Base-by-base conservation (phyloP, 2,797 vertebrate species). In the Protosalanx chinensis region DNA sequence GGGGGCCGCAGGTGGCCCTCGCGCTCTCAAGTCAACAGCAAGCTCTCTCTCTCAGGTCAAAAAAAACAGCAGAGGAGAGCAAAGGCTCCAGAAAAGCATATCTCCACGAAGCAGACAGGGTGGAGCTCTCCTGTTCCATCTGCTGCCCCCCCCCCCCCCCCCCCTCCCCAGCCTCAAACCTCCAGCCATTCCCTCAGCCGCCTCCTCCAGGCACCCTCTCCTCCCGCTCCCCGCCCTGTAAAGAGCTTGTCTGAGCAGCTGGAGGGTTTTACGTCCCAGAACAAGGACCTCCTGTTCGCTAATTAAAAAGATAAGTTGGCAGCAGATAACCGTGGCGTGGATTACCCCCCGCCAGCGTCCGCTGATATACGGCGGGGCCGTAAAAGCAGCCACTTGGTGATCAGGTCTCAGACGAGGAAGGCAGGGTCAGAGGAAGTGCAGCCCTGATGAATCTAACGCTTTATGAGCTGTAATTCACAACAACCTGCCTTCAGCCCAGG, bases 141-240 rank as follows among this genome's bases (percentile, higher is more conserved):
- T 81, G 76, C 23, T 27, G 77, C 79, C 80, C 82, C 86, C 64
- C 83, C 84, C 88, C 41, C 82, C 86, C 64, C 83, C 84, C 88
- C 41, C n/a, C 82, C 86, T 66, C 83, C 84, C 88, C 41, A 46
- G 41, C 41, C 83, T 78, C 78, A 82, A 77, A 80, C 70, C 76
- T 71, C 32, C 68, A 76, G 79, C 82, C 82, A 76, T 73, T 61
- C 27, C 59, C 57, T 51, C 18, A n/a, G 18, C 51, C 51, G 18
- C 62, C 5, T 13, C 58, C 51, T 56, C 3, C 51, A 1, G 15
- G 15, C 18, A 56, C 6, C 51, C 5, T 56, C 51, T n/a, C 51
- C 18, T 56, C 51, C 23, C 20, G 12, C 27, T 10, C 23, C 27
- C 33, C 23, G 63, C n/a, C n/a, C 33, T 23, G 62, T 23, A 41